Conservation (phyloP, 2,113 vertebrate genomes). For the Mus musculus region DNA sequence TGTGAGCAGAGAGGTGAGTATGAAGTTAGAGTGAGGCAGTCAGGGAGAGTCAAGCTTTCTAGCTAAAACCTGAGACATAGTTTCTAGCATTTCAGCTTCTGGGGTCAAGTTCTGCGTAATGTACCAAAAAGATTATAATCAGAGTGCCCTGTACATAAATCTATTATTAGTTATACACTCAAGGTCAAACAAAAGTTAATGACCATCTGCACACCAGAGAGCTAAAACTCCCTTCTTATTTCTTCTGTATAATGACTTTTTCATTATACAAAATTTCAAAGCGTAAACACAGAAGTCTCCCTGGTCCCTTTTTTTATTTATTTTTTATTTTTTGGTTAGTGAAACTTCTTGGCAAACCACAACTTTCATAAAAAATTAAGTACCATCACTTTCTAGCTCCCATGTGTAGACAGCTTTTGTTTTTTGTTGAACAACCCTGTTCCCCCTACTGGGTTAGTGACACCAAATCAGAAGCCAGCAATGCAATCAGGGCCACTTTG, state of each 20-base stretch:
- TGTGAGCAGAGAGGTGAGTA: neutral
- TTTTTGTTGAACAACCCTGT: constrained; percentile 10
- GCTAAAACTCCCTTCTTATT: constrained; percentile 75
- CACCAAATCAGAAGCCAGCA: constrained; percentile 75
- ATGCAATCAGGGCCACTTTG: constrained; percentile 55
- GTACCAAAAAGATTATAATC: constrained; percentile 81
- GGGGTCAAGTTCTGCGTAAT: constrained; percentile 78
- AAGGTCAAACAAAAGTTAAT: constrained; percentile 88
- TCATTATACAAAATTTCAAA: constrained; percentile 73
- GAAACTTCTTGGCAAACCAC: constrained; percentile 58
- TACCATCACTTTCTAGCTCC: neutral
- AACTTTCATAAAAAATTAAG: constrained; percentile 58
- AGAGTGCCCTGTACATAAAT: constrained; percentile 79
- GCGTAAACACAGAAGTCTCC: constrained; percentile 79
- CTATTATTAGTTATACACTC: constrained; percentile 81
- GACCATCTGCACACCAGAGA: constrained; percentile 83
- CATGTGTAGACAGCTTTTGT: neutral
- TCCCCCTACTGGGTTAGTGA: constrained; percentile 70
- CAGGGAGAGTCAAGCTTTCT: constrained; percentile 72
- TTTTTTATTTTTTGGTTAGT: neutral
- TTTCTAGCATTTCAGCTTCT: constrained; percentile 69
- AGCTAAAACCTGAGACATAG: constrained; percentile 68
- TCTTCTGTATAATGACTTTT: constrained; percentile 74
- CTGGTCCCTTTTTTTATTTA: neutral
- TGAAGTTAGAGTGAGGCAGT: neutral